A percentile compares a stretch with the other conserved stretches of the same genome.
phyloP scores from a whole-genome alignment of 2,113 vertebrate genomes.

The Promerops cafer region DNA sequence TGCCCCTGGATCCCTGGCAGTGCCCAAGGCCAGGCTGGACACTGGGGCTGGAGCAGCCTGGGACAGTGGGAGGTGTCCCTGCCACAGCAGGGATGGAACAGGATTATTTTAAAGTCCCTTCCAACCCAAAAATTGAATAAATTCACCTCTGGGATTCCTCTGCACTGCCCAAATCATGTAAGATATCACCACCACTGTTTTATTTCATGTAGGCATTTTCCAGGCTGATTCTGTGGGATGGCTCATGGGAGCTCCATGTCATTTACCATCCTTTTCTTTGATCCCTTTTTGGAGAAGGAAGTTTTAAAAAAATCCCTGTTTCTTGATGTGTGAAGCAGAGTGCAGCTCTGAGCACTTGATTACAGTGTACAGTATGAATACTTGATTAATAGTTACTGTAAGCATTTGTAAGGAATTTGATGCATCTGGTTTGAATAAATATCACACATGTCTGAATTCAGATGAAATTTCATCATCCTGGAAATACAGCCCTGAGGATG shows the following conservation, averaged over 20 bases:
- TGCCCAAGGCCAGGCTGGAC: neutral
- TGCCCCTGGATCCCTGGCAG: neutral
- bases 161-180: neutral
- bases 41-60: neutral
- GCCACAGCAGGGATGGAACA: neutral
- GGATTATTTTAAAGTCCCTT: neutral
- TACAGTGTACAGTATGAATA: neutral
- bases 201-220: neutral
- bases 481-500: neutral
- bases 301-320: neutral
- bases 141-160: neutral
- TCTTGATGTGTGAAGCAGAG: neutral
- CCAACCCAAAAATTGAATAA: too few species aligned
- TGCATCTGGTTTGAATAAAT: constrained; percentile 28
- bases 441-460: neutral
- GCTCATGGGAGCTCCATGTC: neutral
- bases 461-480: neutral
- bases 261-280: neutral
- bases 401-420: neutral
- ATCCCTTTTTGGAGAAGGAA: neutral
- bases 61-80: fast-evolving
- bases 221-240: neutral
- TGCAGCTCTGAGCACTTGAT: neutral
- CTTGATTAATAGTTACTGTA: neutral
- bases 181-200: neutral